phyloP scores from a whole-genome alignment of 2,113 vertebrate species.

The Pangasianodon gigas region DNA sequence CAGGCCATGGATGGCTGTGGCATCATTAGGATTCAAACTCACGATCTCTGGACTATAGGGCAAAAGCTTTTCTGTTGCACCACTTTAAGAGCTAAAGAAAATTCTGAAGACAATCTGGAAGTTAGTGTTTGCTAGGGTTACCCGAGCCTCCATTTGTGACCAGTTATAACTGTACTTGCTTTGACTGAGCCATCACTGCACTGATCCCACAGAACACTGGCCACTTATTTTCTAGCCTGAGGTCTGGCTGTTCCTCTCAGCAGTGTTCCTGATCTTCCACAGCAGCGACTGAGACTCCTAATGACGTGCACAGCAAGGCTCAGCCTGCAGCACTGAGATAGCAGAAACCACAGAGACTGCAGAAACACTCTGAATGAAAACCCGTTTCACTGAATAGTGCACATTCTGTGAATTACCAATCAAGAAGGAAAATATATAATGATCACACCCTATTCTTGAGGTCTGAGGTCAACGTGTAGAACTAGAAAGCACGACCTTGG shows the following conservation, averaged over 20 bases:
- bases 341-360: neutral
- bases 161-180: neutral
- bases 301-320: constrained; percentile 18
- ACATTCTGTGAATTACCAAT: neutral
- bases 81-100: neutral
- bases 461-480: constrained; percentile 8
- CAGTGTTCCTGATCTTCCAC: constrained; percentile 12
- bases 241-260: constrained; percentile 28
- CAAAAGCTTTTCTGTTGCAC: neutral
- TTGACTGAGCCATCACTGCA: constrained; percentile 21
- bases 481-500: constrained; percentile 32
- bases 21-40: neutral
- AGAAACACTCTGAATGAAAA: neutral
- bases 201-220: neutral
- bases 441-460: neutral
- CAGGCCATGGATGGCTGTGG: neutral
- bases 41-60: neutral
- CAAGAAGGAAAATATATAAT: neutral
- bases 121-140: neutral
- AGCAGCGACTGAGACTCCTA: constrained; percentile 7
- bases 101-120: neutral
- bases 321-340: constrained; percentile 24
- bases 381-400: neutral
- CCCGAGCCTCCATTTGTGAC: neutral
- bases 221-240: constrained; percentile 38